Evolutionary conservation across 2,888 invertebrate genomes (phyloP).

Genomic region (Pheosia tremula): DNA sequence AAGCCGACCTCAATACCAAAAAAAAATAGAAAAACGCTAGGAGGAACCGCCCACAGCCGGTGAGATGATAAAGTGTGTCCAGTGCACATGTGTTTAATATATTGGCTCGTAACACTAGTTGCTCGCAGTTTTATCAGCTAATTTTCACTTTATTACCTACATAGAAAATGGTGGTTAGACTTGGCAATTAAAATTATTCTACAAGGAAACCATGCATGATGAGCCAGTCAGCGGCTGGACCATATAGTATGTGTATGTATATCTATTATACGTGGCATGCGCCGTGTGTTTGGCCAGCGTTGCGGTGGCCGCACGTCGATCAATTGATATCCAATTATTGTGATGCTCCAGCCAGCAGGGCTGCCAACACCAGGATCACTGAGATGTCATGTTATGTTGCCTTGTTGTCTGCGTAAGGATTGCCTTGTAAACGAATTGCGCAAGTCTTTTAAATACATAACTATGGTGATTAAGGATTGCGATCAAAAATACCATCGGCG

Average conservation of each 20-base stretch:
- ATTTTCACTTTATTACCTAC: not conserved
- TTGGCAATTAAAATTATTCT: too few species aligned
- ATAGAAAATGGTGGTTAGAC: too few species aligned
- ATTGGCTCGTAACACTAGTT: not conserved
- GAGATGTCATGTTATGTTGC: not conserved
- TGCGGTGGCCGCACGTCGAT: not conserved
- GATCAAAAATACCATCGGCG: too few species aligned
- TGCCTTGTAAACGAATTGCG: too few species aligned
- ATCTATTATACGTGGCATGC: not conserved
- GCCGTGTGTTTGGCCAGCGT: not conserved
- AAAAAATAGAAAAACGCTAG: too few species aligned
- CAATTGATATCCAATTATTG: slow-evolving; percentile 6
- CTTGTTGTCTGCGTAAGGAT: too few species aligned
- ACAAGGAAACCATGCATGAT: not conserved
- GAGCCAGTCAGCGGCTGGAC: not conserved
- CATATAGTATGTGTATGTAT: slow-evolving; percentile 1
- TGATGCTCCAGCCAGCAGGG: slow-evolving; percentile 2
- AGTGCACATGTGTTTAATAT: not conserved
- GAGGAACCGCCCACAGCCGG: not conserved
- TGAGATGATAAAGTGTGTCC: not conserved
- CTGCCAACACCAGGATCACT: not conserved
- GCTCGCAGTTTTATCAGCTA: slow-evolving; percentile 1
- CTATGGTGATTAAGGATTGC: too few species aligned
- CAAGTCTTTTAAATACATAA: too few species aligned
- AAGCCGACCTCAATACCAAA: too few species aligned